These are phyloP conservation scores for Sitodiplosis mosellana DNA, from an alignment of 1,140 invertebrate genomes.

Conservation along the genomic window DNA sequence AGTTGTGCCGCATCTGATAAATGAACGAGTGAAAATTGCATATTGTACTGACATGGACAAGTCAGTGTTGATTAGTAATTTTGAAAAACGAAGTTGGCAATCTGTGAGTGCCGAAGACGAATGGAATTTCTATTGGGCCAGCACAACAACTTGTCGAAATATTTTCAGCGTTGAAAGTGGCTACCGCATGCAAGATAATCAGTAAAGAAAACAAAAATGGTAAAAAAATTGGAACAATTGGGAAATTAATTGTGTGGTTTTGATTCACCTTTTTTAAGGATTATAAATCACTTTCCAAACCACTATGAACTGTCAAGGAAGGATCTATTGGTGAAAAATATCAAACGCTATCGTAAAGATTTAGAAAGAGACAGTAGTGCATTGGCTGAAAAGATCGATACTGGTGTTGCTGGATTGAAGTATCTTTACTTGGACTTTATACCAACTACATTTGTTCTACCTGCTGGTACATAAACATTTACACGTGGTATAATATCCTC, in stretches of 20 bases:
- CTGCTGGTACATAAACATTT: conserved; percentile 36
- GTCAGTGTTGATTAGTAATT: conserved; percentile 85
- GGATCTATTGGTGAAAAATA: conserved; percentile 88
- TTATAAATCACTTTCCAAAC: conserved; percentile 85
- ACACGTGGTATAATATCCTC: background rate
- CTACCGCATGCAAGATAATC: conserved; percentile 79
- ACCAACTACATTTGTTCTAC: conserved; percentile 81
- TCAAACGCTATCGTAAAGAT: conserved; percentile 83
- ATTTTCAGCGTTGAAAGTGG: conserved; percentile 86
- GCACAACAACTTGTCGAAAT: conserved; percentile 70
- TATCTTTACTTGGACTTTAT: conserved; percentile 77
- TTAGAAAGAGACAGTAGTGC: conserved; percentile 76
- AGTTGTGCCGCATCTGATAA: conserved; percentile 2
- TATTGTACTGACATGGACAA: conserved; percentile 90
- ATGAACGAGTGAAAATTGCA: conserved; percentile 39
- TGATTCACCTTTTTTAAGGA: too few species aligned
- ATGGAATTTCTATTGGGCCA: conserved; percentile 95
- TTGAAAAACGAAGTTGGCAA: conserved; percentile 81
- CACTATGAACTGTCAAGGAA: conserved; percentile 90
- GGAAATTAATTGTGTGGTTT: background rate
- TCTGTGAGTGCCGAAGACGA: conserved; percentile 84
- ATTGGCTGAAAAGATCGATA: conserved; percentile 49
- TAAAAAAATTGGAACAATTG: background rate
- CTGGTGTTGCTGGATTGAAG: conserved; percentile 49
- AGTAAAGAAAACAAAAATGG: conserved; percentile 34